Evolutionary conservation across 2,113 vertebrate genomes (phyloP).

Genomic region (Peromyscus leucopus): DNA sequence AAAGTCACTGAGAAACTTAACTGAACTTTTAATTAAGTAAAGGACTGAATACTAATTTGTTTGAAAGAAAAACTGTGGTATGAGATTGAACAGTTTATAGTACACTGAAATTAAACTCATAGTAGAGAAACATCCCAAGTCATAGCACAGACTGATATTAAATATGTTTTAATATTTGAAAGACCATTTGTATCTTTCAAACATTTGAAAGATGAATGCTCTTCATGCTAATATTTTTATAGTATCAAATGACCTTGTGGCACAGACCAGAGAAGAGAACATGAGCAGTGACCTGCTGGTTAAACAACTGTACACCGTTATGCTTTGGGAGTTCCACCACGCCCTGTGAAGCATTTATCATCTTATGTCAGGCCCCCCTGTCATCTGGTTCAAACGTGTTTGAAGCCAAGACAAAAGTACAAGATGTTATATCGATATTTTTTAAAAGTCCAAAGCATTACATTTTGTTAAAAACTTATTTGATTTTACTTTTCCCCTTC

Average conservation of each 20-base stretch:
- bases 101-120: not conserved
- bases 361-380: conserved; percentile 17
- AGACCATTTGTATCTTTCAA: not conserved
- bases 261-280: not conserved
- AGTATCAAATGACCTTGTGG: conserved; percentile 35
- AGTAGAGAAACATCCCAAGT: not conserved
- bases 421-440: conserved; percentile 65
- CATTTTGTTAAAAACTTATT: conserved; percentile 40
- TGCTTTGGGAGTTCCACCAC: not conserved
- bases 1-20: not conserved
- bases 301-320: not conserved
- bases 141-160: not conserved
- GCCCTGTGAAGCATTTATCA: not conserved
- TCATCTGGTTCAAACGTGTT: conserved; percentile 49
- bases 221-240: not conserved
- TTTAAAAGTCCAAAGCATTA: conserved; percentile 56
- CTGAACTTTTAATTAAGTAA: conserved; percentile 19
- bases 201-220: conserved; percentile 44
- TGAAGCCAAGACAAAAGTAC: conserved; percentile 38
- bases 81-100: not conserved
- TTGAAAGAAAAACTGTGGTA: not conserved
- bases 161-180: not conserved
- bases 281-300: not conserved
- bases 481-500: conserved; percentile 39
- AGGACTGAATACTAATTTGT: not conserved